Evolutionary conservation across 2,888 invertebrate species (phyloP), one percentile per base, ranked within the genome.

Genomic region (Cerastis leucographa): DNA sequence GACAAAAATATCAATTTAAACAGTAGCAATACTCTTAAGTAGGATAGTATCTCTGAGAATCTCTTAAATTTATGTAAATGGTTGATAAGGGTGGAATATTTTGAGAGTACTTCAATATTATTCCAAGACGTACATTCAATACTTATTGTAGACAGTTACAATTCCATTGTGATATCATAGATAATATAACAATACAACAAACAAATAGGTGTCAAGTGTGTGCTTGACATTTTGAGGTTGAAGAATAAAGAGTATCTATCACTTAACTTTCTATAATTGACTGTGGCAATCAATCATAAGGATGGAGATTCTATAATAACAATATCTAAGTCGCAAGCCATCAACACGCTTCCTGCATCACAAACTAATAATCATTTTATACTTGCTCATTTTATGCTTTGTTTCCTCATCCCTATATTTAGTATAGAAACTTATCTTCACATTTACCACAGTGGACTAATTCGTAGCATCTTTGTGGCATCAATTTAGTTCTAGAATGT

Each of bases 141-240:
- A 17, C 61, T 71, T 71, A 22, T 80, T 75, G 61, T 25, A 71
- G 42, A 49, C 42, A 51, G 84, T 80, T 59, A 84, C 66, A 84
- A 76, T 80, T 65, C 66, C 56, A 40, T 69, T 61, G 22, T 80
- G 71, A 80, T 71, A 67, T 73, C 64, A 64, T 71, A 65, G 62
- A 67, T 59, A 67, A 64, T 44, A 56, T 40, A 73, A 76, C 71
- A 76, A 80, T 64, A 72, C 66, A 67, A 68, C 54, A 83, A 76
- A 73, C 73, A 71, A 80, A 74, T 67, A 51, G 54, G 22, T 81
- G 65, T 69, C 49, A 68, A 84, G 67, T 65, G 49, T 54, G 35
- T 77, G 49, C 54, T 76, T 64, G 64, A 70, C 51, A 70, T 80
- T 76, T 67, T 70, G 42, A 74, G n/a, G 35, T 59, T 56, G 25